Conservation (phyloP, 2,888 invertebrate genomes). For the Trissolcus brochymenae region DNA sequence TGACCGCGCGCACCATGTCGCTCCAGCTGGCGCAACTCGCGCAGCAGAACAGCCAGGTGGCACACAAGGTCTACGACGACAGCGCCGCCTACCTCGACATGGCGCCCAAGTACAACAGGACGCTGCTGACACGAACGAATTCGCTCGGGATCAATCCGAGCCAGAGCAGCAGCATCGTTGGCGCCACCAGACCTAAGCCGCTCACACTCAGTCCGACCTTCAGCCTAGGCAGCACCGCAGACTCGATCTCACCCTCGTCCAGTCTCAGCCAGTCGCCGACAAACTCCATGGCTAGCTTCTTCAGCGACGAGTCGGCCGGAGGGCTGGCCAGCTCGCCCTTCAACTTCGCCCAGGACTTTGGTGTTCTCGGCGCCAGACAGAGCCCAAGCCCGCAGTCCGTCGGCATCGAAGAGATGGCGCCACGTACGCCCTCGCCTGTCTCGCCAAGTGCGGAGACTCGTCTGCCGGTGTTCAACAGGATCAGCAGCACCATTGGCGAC, state of each 20-base stretch:
- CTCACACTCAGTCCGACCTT: slow-evolving; percentile 74
- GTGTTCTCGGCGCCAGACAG: slow-evolving; percentile 76
- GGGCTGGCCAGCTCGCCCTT: slow-evolving; percentile 70
- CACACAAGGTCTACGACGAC: slow-evolving; percentile 66
- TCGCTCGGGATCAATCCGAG: slow-evolving; percentile 62
- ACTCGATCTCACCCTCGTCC: slow-evolving; percentile 80
- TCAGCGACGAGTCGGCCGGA: slow-evolving; percentile 77
- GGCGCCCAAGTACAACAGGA: slow-evolving; percentile 68
- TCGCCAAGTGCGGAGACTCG: slow-evolving; percentile 80
- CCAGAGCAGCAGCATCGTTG: slow-evolving; percentile 60
- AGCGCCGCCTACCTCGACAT: slow-evolving; percentile 79
- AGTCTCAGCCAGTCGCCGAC: slow-evolving; percentile 82
- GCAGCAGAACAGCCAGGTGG: slow-evolving; percentile 73
- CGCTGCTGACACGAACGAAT: slow-evolving; percentile 66
- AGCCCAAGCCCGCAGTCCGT: slow-evolving; percentile 76
- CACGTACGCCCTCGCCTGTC: slow-evolving; percentile 68
- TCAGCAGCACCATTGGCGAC: slow-evolving; percentile 78
- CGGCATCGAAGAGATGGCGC: slow-evolving; percentile 62
- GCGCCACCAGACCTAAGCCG: slow-evolving; percentile 73
- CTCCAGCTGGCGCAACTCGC: slow-evolving; percentile 75
- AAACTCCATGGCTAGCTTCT: slow-evolving; percentile 81
- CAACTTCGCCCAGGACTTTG: slow-evolving; percentile 71
- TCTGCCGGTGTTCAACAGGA: slow-evolving; percentile 88
- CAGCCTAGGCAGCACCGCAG: slow-evolving; percentile 78
- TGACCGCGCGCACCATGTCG: slow-evolving; percentile 76